Evolutionary conservation across 2,113 vertebrate genomes (phyloP).

Genomic region (Zosterops pallidus): DNA sequence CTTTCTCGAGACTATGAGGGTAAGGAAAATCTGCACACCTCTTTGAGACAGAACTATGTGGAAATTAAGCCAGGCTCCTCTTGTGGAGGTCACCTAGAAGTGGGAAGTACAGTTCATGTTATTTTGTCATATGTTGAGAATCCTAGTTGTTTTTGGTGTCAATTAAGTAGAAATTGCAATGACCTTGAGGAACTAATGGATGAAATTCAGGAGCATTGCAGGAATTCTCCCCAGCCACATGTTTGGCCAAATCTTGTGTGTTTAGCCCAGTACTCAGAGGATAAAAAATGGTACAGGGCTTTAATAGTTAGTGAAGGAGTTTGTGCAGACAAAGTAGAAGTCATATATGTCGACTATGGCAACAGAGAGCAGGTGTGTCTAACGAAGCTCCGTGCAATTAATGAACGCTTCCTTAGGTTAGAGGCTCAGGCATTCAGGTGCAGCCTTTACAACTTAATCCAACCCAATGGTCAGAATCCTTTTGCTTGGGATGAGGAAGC

Average conservation of each 20-base stretch:
- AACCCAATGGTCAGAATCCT: conserved; percentile 72
- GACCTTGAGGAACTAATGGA: conserved; percentile 81
- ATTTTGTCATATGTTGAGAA: conserved; percentile 79
- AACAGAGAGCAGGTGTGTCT: conserved; percentile 76
- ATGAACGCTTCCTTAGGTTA: conserved; percentile 77
- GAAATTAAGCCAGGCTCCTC: conserved; percentile 2
- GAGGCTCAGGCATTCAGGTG: conserved; percentile 90
- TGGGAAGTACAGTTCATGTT: conserved; percentile 87
- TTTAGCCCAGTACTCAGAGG: conserved; percentile 81
- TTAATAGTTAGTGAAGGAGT: conserved; percentile 71
- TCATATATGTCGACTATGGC: conserved; percentile 89
- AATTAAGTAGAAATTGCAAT: conserved; percentile 70
- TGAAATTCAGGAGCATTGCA: conserved; percentile 84
- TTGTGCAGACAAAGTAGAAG: conserved; percentile 73
- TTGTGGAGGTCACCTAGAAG: conserved; percentile 67
- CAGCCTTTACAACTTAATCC: conserved; percentile 86
- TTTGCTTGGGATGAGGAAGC: conserved; percentile 82
- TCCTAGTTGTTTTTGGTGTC: conserved; percentile 93
- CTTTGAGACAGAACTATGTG: not conserved
- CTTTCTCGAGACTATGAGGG: not conserved
- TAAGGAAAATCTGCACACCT: not conserved
- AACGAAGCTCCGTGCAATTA: conserved; percentile 76
- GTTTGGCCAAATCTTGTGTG: conserved; percentile 74
- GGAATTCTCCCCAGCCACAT: conserved; percentile 56
- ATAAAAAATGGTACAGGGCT: conserved; percentile 87